Evolutionary conservation across 2,888 invertebrate genomes (phyloP).

Genomic region (Heliothis peltigera): DNA sequence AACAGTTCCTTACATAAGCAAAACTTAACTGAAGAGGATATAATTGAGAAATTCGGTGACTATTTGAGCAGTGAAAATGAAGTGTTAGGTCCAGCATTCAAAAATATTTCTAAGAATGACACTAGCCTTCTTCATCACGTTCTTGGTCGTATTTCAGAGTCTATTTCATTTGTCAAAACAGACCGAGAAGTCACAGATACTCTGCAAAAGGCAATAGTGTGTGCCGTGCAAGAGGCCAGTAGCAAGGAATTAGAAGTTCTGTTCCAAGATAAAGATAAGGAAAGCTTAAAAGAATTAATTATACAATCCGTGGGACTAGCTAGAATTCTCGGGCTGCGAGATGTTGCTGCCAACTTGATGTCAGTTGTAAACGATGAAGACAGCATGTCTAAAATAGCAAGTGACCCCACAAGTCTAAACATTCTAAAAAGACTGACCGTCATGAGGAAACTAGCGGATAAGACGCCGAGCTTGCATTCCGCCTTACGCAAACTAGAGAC

Average conservation of each 20-base stretch:
- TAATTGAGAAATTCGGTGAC: slow-evolving; percentile 91
- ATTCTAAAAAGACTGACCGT: slow-evolving; percentile 92
- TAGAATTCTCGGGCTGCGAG: slow-evolving; percentile 92
- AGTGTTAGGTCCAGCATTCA: slow-evolving; percentile 91
- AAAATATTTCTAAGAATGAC: slow-evolving; percentile 91
- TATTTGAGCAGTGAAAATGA: slow-evolving; percentile 91
- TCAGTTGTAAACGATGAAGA: slow-evolving; percentile 89
- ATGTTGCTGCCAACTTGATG: slow-evolving; percentile 90
- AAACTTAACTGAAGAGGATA: slow-evolving; percentile 88
- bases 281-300: slow-evolving; percentile 85
- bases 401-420: slow-evolving; percentile 90
- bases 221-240: slow-evolving; percentile 91
- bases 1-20: slow-evolving; percentile 82
- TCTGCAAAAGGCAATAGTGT: slow-evolving; percentile 92
- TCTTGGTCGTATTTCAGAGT: slow-evolving; percentile 90
- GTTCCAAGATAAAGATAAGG: slow-evolving; percentile 85
- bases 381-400: slow-evolving; percentile 88
- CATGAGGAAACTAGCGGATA: slow-evolving; percentile 93
- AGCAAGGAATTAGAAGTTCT: slow-evolving; percentile 89
- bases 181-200: slow-evolving; percentile 92
- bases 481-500: slow-evolving; percentile 91
- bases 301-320: slow-evolving; percentile 92
- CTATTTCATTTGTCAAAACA: slow-evolving; percentile 90
- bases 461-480: slow-evolving; percentile 90
- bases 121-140: slow-evolving; percentile 90